Evolutionary conservation across 2,888 invertebrate genomes (phyloP).

Genomic region (Oeneis ivallda): DNA sequence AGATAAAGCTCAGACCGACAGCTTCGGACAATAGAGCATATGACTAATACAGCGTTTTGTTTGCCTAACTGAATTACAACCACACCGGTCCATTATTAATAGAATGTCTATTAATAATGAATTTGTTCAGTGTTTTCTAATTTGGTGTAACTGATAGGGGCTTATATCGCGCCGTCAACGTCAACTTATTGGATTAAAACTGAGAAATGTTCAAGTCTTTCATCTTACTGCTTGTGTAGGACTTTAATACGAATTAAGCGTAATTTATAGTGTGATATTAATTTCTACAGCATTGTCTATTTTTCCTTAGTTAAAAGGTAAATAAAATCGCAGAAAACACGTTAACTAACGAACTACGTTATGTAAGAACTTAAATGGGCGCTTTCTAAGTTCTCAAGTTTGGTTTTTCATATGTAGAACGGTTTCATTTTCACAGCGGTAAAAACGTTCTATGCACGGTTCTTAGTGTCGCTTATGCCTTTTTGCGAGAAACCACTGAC

Average conservation of each 20-base stretch:
- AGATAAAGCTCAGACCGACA: slow-evolving; percentile 76
- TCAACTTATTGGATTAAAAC: slow-evolving; percentile 18
- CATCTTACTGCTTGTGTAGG: background rate
- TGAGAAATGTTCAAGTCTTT: slow-evolving; percentile 9
- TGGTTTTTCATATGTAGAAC: too few relatives aligned
- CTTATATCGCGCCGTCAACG: slow-evolving; percentile 1
- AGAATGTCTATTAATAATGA: slow-evolving; percentile 37
- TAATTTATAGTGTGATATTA: background rate
- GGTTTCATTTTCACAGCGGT: too few relatives aligned
- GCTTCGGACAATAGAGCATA: slow-evolving; percentile 71
- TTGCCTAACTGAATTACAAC: slow-evolving; percentile 66
- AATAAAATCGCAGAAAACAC: too few relatives aligned
- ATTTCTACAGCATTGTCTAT: background rate
- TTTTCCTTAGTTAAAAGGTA: background rate
- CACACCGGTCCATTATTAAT: slow-evolving; percentile 31
- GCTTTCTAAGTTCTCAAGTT: too few relatives aligned
- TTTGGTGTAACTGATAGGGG: slow-evolving; percentile 23
- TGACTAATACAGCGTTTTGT: slow-evolving; percentile 77
- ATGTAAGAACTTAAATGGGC: too few relatives aligned
- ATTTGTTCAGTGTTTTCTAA: slow-evolving; percentile 36
- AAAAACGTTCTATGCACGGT: too few relatives aligned
- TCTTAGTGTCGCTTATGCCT: too few relatives aligned
- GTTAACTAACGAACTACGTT: too few relatives aligned
- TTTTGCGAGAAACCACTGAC: too few relatives aligned
- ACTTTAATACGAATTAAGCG: background rate